Base-by-base conservation (phyloP, 2,888 invertebrate genomes). In the Agonopterix alstromeriana region DNA sequence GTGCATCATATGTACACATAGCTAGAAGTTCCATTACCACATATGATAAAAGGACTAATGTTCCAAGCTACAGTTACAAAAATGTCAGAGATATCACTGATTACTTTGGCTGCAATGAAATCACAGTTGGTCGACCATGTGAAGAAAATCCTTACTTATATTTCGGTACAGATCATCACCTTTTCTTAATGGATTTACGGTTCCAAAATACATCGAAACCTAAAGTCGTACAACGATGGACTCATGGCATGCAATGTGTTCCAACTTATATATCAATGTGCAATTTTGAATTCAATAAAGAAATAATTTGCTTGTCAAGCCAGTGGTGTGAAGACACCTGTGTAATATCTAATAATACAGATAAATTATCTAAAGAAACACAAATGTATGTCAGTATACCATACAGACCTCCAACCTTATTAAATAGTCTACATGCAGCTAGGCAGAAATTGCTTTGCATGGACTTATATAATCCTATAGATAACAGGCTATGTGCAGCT, bases 211-310 rank as follows among this genome's bases (percentile, higher is more conserved):
- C 58, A 11, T 58, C 60, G 2, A 70, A 72, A 43, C 58, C 76
- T 0, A 73, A 68, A 54, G 64, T 84, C 0, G 63, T 86, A 3
- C 89, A 89, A 55, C 78, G 91, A 51, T 92, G 91, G 91, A 90
- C 86, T 0, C 91, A 91, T 55, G 89, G 90, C 4, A 89, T 91
- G 68, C 80, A 87, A 55, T 82, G 82, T 51, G 65, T 82, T 3
- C 91, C 91, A 0, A 73, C 89, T 1, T 82, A 86, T 46, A 77
- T 88, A 40, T 64, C 75, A 4, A 65, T 80, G 12, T 67, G 73
- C 17, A 63, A 70, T 48, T 81, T 80, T 61, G 85, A 82, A 46
- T 58, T 62, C 44, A 72, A 72, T 47, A 81, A 78, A 50, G 82
- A 86, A 53, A 56, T 88, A 17, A 58, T 88, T 1, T 75, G 77